Conservation (phyloP, 2,888 invertebrate species). For the Philopedon plagiatum region DNA sequence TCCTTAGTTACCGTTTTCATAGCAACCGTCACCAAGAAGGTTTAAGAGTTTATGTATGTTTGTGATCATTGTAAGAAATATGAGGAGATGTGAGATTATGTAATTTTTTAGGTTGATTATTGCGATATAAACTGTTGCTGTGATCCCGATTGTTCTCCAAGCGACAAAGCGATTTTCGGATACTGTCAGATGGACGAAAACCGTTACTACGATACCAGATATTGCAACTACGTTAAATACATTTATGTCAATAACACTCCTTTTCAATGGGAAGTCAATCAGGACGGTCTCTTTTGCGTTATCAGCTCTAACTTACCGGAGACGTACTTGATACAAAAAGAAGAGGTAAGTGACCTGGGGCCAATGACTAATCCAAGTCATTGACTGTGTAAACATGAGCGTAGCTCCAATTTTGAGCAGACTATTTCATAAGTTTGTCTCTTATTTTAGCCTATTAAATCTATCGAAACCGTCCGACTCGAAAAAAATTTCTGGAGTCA, state of each 20-base stretch:
- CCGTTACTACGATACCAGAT: constrained; percentile 65
- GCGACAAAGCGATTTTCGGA: constrained; percentile 74
- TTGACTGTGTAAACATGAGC: too few relatives aligned
- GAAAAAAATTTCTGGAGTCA: constrained; percentile 46
- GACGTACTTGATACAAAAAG: constrained; percentile 61
- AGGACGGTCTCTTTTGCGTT: constrained; percentile 74
- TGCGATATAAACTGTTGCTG: constrained; percentile 92
- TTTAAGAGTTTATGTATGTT: too few relatives aligned
- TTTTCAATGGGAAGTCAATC: constrained; percentile 63
- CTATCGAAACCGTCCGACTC: constrained; percentile 51
- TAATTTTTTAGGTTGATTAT: constrained; percentile 69
- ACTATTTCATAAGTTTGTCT: too few relatives aligned
- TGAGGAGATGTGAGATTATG: constrained; percentile 30
- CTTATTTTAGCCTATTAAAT: constrained; percentile 58
- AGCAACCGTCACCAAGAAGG: too few relatives aligned
- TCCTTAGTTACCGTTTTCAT: too few relatives aligned
- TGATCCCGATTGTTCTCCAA: constrained; percentile 79
- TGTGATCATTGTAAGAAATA: too few relatives aligned
- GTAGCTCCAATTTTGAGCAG: too few relatives aligned
- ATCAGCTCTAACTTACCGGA: constrained; percentile 73
- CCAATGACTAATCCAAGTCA: too few relatives aligned
- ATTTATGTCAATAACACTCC: constrained; percentile 72
- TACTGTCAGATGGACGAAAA: constrained; percentile 71
- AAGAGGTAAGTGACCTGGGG: constrained; percentile 59
- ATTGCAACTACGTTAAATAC: constrained; percentile 72